Percentiles rank a stretch among this genome's conserved stretches.
Conservation (phyloP, 2,888 invertebrate species). For the Piscicola geometra region DNA sequence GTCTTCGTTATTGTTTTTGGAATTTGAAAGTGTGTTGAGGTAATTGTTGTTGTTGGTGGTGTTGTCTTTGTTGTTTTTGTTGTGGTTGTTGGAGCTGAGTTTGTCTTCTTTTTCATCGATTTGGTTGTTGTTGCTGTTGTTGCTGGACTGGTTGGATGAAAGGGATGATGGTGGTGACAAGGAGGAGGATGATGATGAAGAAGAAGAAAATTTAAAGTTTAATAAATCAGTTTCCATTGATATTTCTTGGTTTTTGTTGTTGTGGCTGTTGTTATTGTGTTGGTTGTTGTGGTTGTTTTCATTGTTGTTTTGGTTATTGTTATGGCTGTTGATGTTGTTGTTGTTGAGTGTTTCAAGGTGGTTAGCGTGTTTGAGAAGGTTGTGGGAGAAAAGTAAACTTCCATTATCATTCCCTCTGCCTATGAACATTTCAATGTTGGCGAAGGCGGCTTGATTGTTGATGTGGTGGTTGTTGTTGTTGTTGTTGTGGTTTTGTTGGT, state of each 20-base stretch:
- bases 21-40: no score
- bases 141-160: not conserved
- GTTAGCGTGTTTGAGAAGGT: not conserved
- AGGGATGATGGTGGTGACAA: not conserved
- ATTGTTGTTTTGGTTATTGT: slow-evolving; percentile 9
- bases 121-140: not conserved
- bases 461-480: not conserved
- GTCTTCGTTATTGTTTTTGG: not conserved
- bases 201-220: slow-evolving; percentile 5
- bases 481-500: not conserved
- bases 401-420: not conserved
- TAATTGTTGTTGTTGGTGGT: not conserved
- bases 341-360: not conserved
- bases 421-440: not conserved
- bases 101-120: not conserved
- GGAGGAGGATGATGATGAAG: not conserved
- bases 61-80: not conserved
- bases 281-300: slow-evolving; percentile 1
- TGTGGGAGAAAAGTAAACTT: slow-evolving; percentile 6
- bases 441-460: not conserved
- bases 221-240: not conserved
- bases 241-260: slow-evolving; percentile 64
- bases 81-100: not conserved
- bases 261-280: slow-evolving; percentile 64
- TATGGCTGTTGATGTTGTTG: slow-evolving; percentile 5